Evolutionary conservation across 2,797 vertebrate genomes (phyloP), one percentile per base, ranked within the genome.

Genomic region (Petrocephalus schoutedeni): DNA sequence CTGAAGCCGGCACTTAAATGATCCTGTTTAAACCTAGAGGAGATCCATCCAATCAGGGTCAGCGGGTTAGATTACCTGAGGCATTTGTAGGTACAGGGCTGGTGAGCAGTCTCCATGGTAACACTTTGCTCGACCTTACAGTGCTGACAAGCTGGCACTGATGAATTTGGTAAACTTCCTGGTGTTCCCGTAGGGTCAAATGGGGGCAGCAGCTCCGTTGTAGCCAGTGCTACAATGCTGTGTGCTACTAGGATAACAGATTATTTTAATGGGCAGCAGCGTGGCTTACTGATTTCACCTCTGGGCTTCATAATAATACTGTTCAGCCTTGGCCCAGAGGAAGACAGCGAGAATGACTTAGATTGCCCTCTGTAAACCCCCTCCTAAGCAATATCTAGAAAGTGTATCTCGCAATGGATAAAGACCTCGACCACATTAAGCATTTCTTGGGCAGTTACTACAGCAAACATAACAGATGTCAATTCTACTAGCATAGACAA

Each of bases 21-120:
- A 80, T 49, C 41, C 16, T 80, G 19, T 45, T 80, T 80, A 80
- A 80, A 49, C 36, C 19, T 21, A 80, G 74, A 80, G 19, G 74
- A 80, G 74, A 49, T 80, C 32, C 36, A 49, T 45, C 74, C 74
- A 80, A 49, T 80, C 32, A 80, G 74, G 74, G 74, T 80, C 74
- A 80, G 41, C 45, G 74, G 74, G 41, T 80, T 80, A n/a, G 74
- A 80, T 80, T 80, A 80, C 74, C 74, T 45, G 74, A 80, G 74
- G 74, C 74, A 80, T 80, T 80, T 49, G 74, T 80, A 80, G 74
- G 41, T 80, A 80, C 74, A 80, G 74, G 74, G 74, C 41, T 80
- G 41, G 74, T 80, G 74, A 80, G 49, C 74, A 49, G 74, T 80
- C 74, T 80, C 74, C 74, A 80, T 80, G 74, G 74, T 49, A 80